Evolutionary conservation across 2,113 vertebrate genomes (phyloP).

Genomic region (Budorcas taxicolor): DNA sequence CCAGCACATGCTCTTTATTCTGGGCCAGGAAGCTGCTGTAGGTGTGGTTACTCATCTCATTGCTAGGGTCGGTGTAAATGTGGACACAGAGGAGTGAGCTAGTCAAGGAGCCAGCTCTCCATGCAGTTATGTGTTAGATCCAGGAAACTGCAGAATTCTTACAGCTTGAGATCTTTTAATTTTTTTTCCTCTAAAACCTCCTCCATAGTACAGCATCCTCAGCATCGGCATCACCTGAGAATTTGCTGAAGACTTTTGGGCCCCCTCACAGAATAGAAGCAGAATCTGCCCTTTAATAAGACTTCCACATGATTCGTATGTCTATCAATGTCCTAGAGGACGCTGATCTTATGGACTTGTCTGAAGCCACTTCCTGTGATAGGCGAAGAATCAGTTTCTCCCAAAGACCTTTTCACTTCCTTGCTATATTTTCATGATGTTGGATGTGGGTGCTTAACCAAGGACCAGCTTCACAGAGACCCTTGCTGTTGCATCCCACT

Average conservation of each 20-base stretch:
- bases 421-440: not conserved
- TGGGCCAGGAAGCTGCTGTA: not conserved
- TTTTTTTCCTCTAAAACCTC: not conserved
- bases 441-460: not conserved
- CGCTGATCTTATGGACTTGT: not conserved
- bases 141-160: not conserved
- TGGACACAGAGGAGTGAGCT: not conserved
- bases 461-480: not conserved
- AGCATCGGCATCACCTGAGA: not conserved
- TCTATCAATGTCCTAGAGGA: not conserved
- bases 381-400: not conserved
- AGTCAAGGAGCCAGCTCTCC: not conserved
- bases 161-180: not conserved
- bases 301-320: not conserved
- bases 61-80: not conserved
- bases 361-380: not conserved
- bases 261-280: not conserved
- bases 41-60: constrained; percentile 22
- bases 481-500: not conserved
- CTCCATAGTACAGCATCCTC: not conserved
- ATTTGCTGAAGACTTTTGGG: not conserved
- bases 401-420: not conserved
- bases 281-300: not conserved
- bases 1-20: not conserved
- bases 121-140: not conserved